Evolutionary conservation across 1,140 invertebrate genomes (phyloP), one percentile per base, ranked within the genome.

Genomic region (Aphis craccivora): DNA sequence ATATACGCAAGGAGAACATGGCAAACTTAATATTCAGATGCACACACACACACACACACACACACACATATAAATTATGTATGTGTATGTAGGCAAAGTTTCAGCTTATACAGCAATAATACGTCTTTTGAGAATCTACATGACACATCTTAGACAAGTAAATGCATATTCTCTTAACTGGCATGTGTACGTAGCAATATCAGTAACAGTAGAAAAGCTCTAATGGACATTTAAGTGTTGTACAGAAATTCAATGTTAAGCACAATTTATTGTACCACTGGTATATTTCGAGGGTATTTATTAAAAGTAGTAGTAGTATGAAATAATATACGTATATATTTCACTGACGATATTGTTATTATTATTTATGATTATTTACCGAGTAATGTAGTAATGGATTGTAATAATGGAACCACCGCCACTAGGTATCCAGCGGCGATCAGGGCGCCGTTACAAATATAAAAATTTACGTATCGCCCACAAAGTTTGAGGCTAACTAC

Each of bases 321-420:
- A 37, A 18, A 81, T 83, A 18, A 84, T 84, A 30, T 23, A 84
- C 9, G 43, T 48, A 35, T n/a, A 45, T 87, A 35, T 40, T 87
- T 76, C 60, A n/a, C 14, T 14, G 4, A 45, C 25, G 30, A 48
- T 51, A 51, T 88, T 86, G 1, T 53, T 76, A 9, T 55, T 90
- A 90, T 90, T 90, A 40, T 55, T 55, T 55, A 55, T 55, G 88
- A 60, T 90, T 60, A 90, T 90, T 55, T 9, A 55, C 37, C 11
- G 88, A 90, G 51, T 55, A 51, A 37, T 90, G n/a, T 30, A n/a
- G 45, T 89, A 89, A 89, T 89, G 87, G 87, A 89, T 23, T 89
- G 87, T 89, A 89, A 11, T 90, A 90, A 90, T 90, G 88, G 88
- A 90, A 89, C 23, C 40, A 35, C 5, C 5, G 23, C 45, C 8